Base-by-base conservation (phyloP, 2,888 invertebrate genomes). In the Andrena minutula region DNA sequence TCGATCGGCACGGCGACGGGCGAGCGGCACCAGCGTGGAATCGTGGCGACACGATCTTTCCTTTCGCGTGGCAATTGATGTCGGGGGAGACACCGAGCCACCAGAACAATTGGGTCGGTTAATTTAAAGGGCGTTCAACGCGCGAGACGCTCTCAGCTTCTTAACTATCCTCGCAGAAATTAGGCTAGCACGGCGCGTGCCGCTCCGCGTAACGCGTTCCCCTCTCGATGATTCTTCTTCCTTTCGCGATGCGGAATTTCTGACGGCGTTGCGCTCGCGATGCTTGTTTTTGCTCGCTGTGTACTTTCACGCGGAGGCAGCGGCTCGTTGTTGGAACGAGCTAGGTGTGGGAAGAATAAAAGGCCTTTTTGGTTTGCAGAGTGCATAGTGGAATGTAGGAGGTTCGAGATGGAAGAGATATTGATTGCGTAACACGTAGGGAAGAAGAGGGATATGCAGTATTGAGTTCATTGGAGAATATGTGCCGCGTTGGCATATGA, bases 51-150 rank as follows among this genome's bases (percentile, higher is more conserved):
- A 32, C 28, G 70, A 41, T 56, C 30, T 23, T 26, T 26, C 23
- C 8, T n/a, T 53, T 32, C 30, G 6, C 35, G 26, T 51, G 66
- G 63, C 32, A 69, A 78, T 75, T 63, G 10, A 41, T 76, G 76
- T 12, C 53, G 2, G 35, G 28, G 8, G 63, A 28, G 41, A 41
- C 26, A 2, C 35, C 61, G 5, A 56, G 35, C 41, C 7, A 65
- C 41, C 35, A 0, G 28, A 32, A 69, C 79, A 71, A 79, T 82
- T 71, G 53, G 66, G 71, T 79, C 75, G 68, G 3, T 63, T 63
- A 58, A 79, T 75, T 79, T 56, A 70, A 58, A 58, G 41, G 47
- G 41, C 51, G 68, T 69, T 77, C 32, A 47, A 66, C 58, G 68
- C 65, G 30, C 5, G 35, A 23, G 47, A 47, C n/a, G 26, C n/a